These are phyloP conservation scores for Umimayanthus kanabou DNA, from an alignment of 92 coral and sea anemone species.

Conservation along the genomic window DNA sequence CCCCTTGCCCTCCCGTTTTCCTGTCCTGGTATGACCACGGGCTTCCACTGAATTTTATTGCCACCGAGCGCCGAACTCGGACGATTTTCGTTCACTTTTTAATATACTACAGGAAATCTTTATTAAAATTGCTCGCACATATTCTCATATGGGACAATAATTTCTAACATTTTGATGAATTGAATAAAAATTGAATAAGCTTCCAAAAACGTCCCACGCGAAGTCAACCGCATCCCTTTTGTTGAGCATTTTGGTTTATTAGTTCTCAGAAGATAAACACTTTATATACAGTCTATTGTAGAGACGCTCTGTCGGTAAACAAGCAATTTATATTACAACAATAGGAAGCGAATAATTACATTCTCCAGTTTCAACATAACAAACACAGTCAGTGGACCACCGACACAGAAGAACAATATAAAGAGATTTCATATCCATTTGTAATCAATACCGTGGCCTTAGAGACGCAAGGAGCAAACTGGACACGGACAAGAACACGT, in stretches of 20 bases:
- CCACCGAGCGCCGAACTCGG: too few relatives aligned
- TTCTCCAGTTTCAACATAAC: neutral
- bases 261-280: neutral
- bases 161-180: too few relatives aligned
- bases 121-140: too few relatives aligned
- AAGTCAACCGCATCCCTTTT: neutral
- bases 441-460: constrained; percentile 9
- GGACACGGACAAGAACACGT: neutral
- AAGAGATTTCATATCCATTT: neutral
- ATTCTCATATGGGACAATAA: too few relatives aligned
- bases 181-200: too few relatives aligned
- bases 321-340: constrained; percentile 11
- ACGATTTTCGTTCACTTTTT: too few relatives aligned
- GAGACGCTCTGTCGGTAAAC: constrained; percentile 18
- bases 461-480: neutral
- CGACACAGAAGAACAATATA: neutral
- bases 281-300: neutral
- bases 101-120: too few relatives aligned
- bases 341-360: neutral
- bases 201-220: too few relatives aligned
- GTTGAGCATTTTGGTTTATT: neutral
- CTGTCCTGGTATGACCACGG: too few relatives aligned
- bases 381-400: neutral
- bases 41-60: too few relatives aligned
- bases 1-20: too few relatives aligned